Conservation (phyloP, 2,888 invertebrate species). For the Choreutis nemorana region DNA sequence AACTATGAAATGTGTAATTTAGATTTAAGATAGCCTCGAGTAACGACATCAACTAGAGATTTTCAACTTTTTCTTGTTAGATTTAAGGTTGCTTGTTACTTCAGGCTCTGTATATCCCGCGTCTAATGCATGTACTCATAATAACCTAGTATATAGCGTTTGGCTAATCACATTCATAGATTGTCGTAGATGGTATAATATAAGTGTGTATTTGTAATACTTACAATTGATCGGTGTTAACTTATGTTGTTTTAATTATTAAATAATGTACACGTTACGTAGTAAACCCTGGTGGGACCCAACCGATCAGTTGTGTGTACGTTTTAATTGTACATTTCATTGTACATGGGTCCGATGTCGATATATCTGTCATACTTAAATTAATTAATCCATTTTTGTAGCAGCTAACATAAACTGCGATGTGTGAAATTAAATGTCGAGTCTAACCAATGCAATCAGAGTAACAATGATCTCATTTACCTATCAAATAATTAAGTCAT, state of each 20-base stretch:
- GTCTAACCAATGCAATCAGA: too few relatives aligned
- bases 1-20: slow-evolving; percentile 61
- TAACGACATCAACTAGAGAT: slow-evolving; percentile 18
- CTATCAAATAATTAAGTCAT: too few relatives aligned
- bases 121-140: slow-evolving; percentile 31
- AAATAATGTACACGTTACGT: slow-evolving; percentile 7
- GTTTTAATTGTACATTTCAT: slow-evolving; percentile 57
- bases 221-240: slow-evolving; percentile 33
- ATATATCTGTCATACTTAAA: too few relatives aligned
- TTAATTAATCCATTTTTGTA: too few relatives aligned
- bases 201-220: slow-evolving; percentile 23
- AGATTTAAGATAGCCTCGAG: slow-evolving; percentile 13
- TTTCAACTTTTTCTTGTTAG: slow-evolving; percentile 25
- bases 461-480: too few relatives aligned
- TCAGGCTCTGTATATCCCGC: slow-evolving; percentile 30
- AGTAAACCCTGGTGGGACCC: slow-evolving; percentile 15
- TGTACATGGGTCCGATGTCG: slow-evolving; percentile 47
- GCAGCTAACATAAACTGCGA: too few relatives aligned
- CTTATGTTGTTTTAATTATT: slow-evolving; percentile 7
- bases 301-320: slow-evolving; percentile 33
- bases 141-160: slow-evolving; percentile 29
- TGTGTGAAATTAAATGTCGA: too few relatives aligned
- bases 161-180: slow-evolving; percentile 24
- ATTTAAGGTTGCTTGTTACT: slow-evolving; percentile 32
- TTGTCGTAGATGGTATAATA: slow-evolving; percentile 26